Evolutionary conservation across 1,140 invertebrate genomes (phyloP), one percentile per base, ranked within the genome.

Genomic region (Pseudobourletiella spinata): DNA sequence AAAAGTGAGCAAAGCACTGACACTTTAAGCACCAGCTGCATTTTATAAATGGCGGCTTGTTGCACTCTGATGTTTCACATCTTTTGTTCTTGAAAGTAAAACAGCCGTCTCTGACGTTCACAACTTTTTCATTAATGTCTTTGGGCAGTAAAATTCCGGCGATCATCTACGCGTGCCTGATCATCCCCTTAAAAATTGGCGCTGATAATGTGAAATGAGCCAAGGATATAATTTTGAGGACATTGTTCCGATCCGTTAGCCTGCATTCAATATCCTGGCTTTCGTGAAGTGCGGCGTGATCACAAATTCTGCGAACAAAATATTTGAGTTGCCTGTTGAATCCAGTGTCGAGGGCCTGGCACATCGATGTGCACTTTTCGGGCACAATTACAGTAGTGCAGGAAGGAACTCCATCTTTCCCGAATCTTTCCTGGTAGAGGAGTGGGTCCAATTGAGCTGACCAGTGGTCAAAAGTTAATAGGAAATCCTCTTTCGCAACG

Each of bases 401-500:
- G 2, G 30, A 16, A 18, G 35, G 35, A n/a, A 39, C 35, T 11
- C 35, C 35, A 39, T 39, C n/a, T 11, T 11, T 39, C 35, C 35
- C 35, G n/a, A 39, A 39, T 39, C 35, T 39, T 39, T 11, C n/a
- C 11, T 39, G 11, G 35, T 39, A 39, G n/a, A 39, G 35, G n/a
- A 11, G 11, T 39, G 11, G 11, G n/a, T 39, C 35, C 35, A 39
- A 39, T 39, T 39, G 35, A 39, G 35, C 35, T 11, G 35, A 11
- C 35, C 35, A 39, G n/a, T n/a, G n/a, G n/a, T n/a, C n/a, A n/a
- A n/a, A n/a, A n/a, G n/a, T n/a, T n/a, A n/a, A n/a, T n/a, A 39
- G 11, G 35, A 39, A 25, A 64, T 28, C 14, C 20, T 24, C 22
- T 64, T 25, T 24, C 64, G 64, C 30, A 60, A 29, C 11, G 11